phyloP scores from a whole-genome alignment of 2,113 vertebrate genomes.

The Ptilorrhoa leucosticta region DNA sequence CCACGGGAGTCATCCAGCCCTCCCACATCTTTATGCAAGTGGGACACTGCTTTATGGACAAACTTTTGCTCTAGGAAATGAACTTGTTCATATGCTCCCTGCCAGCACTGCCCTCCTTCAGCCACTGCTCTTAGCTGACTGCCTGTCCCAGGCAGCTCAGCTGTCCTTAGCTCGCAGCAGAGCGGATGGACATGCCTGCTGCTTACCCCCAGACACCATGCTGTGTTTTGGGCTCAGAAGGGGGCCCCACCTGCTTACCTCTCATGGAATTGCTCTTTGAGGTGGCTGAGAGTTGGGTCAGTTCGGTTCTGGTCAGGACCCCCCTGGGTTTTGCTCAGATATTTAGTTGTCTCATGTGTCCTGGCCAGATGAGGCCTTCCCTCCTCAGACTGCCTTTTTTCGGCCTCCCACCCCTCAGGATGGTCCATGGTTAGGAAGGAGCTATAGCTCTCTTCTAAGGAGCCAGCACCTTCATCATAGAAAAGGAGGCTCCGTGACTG shows the following conservation, averaged over 20 bases:
- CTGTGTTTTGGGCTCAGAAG: neutral
- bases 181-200: neutral
- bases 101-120: neutral
- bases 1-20: neutral
- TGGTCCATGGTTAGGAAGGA: slow-evolving; percentile 78
- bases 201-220: neutral
- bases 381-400: slow-evolving; percentile 68
- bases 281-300: slow-evolving; percentile 68
- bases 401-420: slow-evolving; percentile 77
- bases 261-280: slow-evolving; percentile 71
- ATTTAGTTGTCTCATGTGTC: slow-evolving; percentile 77
- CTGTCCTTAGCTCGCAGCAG: neutral
- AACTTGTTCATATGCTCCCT: neutral
- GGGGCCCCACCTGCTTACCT: slow-evolving; percentile 63
- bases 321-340: slow-evolving; percentile 76
- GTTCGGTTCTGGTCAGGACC: slow-evolving; percentile 64
- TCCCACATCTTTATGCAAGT: neutral
- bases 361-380: slow-evolving; percentile 61
- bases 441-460: slow-evolving; percentile 81
- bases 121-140: neutral
- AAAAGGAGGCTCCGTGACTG: slow-evolving; percentile 95
- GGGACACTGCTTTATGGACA: neutral
- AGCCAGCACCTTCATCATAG: slow-evolving; percentile 85
- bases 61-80: neutral
- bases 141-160: neutral